Conservation (phyloP, 2,888 invertebrate species). For the Cerastis rubricosa region DNA sequence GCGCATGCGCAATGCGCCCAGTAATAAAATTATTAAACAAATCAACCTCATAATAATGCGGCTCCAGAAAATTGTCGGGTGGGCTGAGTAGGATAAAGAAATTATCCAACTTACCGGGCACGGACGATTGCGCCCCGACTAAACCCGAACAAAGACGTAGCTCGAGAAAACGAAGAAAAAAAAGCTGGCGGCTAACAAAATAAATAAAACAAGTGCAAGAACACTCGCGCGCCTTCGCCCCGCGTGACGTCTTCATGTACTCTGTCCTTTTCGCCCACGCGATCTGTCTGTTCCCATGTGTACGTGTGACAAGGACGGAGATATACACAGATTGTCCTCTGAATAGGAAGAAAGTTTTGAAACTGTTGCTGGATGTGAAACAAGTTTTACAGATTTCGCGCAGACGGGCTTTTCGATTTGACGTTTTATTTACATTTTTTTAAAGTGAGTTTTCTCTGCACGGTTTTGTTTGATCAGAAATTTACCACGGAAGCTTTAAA, state of each 20-base stretch:
- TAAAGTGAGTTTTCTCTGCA: conserved; percentile 38
- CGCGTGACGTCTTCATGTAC: conserved; percentile 90
- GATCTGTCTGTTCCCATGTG: conserved; percentile 65
- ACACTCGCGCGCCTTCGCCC: conserved; percentile 89
- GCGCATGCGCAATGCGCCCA: conserved; percentile 79
- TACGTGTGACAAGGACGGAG: conserved; percentile 79
- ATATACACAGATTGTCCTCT: conserved; percentile 76
- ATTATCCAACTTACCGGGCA: conserved; percentile 88
- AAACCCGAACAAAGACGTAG: conserved; percentile 89
- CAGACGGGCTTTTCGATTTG: conserved; percentile 80
- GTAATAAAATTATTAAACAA: conserved; percentile 91
- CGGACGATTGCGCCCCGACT: conserved; percentile 83
- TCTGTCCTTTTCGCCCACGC: conserved; percentile 83
- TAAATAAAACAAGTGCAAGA: conserved; percentile 90
- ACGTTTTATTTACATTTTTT: conserved; percentile 75
- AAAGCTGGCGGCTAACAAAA: conserved; percentile 82
- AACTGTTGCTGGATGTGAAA: conserved; percentile 86
- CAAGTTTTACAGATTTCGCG: conserved; percentile 90
- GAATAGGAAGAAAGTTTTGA: conserved; percentile 89
- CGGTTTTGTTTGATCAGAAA: conserved; percentile 27
- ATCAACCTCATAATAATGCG: conserved; percentile 90
- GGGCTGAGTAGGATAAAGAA: conserved; percentile 88
- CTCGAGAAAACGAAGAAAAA: conserved; percentile 83
- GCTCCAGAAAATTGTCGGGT: conserved; percentile 89
- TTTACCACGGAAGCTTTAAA: conserved; percentile 10